Base-by-base conservation (phyloP, 1,140 invertebrate species). In the Colletes gigas region DNA sequence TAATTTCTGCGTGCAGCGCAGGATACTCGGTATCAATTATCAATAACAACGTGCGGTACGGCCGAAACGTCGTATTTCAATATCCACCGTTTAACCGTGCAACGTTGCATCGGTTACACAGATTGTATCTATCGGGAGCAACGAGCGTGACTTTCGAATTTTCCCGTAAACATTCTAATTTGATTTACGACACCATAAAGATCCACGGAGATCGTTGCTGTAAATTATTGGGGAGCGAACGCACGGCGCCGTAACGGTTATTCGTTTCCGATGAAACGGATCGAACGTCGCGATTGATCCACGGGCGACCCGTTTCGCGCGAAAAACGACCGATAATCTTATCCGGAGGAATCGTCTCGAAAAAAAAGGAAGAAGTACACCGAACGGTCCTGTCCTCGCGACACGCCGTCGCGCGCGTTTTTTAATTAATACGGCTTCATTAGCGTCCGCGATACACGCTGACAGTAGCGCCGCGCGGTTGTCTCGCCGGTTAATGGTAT, bases 401-500 rank as follows among this genome's bases (percentile, higher is more conserved):
- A 63, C 66, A 81, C 52, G 50, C 21, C 7, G 4, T 41, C 57
- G 19, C 8, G 21, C 57, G 59, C 66, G 65, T 14, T 89, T 90
- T 90, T 90, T 88, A 87, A 89, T 88, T 79, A 81, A 87, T 86
- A 84, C 81, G 55, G 72, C 87, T 89, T 89, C 85, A 86, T 90
- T 89, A 89, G 79, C 76, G 74, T 5, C 41, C 7, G 15, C n/a
- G 84, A 72, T 79, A 83, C 39, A 62, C 59, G 57, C 39, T 72
- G 73, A 85, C 74, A 69, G 59, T 80, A 70, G 82, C 84, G 66
- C 30, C 78, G n/a, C 57, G 54, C 39, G 73, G 73, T 52, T 83
- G 77, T 75, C 57, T 41, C 70, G 21, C 50, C 62, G 59, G 59
- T 77, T 83, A 81, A 74, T 75, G 57, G 62, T 47, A 54, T 82